These are phyloP conservation scores for Eupelmus urozonus DNA, from an alignment of 2,888 invertebrate species.

Conservation along the genomic window DNA sequence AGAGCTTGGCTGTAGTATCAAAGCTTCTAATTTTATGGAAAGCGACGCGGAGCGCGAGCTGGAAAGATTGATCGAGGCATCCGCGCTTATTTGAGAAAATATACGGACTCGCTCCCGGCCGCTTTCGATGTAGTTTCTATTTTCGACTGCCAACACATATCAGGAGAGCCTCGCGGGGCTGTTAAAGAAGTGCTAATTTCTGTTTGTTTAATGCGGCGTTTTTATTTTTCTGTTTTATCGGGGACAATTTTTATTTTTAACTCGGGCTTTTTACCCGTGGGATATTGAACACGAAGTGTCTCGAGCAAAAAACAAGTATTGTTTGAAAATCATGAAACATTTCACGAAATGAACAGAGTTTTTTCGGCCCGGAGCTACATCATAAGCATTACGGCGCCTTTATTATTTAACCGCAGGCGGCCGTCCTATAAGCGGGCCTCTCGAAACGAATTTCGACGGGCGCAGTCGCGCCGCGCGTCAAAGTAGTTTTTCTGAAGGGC, in stretches of 20 bases:
- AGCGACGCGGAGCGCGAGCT: neutral
- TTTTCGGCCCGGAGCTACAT: too few species aligned
- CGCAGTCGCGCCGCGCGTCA: too few species aligned
- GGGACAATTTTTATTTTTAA: slow-evolving; percentile 2
- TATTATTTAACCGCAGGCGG: too few species aligned
- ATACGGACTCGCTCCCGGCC: neutral
- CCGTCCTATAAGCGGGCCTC: too few species aligned
- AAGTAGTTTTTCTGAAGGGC: too few species aligned
- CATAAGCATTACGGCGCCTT: too few species aligned
- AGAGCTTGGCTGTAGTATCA: neutral
- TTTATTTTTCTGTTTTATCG: neutral
- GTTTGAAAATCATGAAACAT: too few species aligned
- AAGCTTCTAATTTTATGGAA: slow-evolving; percentile 26
- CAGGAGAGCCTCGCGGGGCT: neutral
- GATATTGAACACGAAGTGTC: too few species aligned
- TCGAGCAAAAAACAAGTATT: too few species aligned
- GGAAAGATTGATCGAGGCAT: slow-evolving; percentile 37
- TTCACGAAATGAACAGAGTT: too few species aligned
- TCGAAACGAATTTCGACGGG: too few species aligned
- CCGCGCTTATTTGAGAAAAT: slow-evolving; percentile 18
- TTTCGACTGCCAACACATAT: neutral
- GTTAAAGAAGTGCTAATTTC: slow-evolving; percentile 39
- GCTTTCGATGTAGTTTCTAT: slow-evolving; percentile 17
- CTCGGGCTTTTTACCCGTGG: too few species aligned
- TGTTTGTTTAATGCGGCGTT: slow-evolving; percentile 22